Evolutionary conservation across 2,113 vertebrate species (phyloP).

Genomic region (Shinisaurus crocodilurus): DNA sequence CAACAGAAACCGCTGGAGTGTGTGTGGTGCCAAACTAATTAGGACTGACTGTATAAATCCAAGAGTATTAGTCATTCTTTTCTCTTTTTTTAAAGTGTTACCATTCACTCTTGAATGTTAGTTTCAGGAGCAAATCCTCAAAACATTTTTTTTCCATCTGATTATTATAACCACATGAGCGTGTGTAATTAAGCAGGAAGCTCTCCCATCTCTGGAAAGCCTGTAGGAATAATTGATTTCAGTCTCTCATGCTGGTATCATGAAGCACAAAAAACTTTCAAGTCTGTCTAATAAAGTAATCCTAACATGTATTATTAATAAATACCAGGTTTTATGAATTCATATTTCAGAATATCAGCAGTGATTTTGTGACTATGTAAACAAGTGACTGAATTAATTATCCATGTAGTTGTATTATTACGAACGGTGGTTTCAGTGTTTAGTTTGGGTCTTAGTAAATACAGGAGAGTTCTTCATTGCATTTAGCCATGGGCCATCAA

Average conservation of each 20-base stretch:
- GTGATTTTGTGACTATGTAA: slow-evolving; percentile 16
- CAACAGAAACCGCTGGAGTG: neutral
- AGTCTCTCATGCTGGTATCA: slow-evolving; percentile 11
- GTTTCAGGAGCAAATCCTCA: slow-evolving; percentile 22
- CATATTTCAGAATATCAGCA: slow-evolving; percentile 37
- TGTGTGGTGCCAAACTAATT: neutral
- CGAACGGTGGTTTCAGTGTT: slow-evolving; percentile 12
- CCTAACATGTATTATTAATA: slow-evolving; percentile 66
- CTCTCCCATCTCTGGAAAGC: slow-evolving; percentile 22
- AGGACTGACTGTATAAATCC: neutral
- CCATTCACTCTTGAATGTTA: neutral
- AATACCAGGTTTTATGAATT: slow-evolving; percentile 56
- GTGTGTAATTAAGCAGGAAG: slow-evolving; percentile 21
- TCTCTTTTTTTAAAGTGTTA: too few relatives aligned
- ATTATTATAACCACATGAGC: slow-evolving; percentile 21
- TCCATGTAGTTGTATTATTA: slow-evolving; percentile 33
- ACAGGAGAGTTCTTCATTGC: neutral
- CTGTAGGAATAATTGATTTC: slow-evolving; percentile 33
- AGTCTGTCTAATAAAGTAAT: slow-evolving; percentile 20
- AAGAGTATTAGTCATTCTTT: neutral
- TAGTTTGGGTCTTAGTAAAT: neutral
- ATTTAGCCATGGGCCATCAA: neutral
- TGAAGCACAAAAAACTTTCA: slow-evolving; percentile 47
- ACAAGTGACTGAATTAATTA: slow-evolving; percentile 35
- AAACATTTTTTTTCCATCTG: neutral